Percentiles rank a stretch among this genome's conserved stretches.
These are phyloP conservation scores for Xyliphius kryptos DNA, from an alignment of 2,113 vertebrate species.

Conservation along the genomic window DNA sequence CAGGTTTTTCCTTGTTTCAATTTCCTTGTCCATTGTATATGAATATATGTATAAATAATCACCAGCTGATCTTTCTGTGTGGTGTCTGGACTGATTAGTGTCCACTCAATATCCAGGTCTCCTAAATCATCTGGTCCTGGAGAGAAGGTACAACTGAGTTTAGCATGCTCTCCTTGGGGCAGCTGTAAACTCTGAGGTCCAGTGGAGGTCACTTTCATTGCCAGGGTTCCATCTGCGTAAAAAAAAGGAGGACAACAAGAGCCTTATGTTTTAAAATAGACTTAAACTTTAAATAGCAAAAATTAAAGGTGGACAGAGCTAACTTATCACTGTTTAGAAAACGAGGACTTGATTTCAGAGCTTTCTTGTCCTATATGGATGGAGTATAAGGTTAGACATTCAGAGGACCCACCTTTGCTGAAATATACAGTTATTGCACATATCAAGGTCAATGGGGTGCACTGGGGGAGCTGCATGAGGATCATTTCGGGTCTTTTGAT, in stretches of 20 bases:
- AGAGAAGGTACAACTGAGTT: constrained; percentile 71
- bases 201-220: constrained; percentile 52
- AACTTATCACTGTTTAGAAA: too few relatives aligned
- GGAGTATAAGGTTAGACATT: too few relatives aligned
- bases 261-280: neutral
- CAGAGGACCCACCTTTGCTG: constrained; percentile 21
- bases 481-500: neutral
- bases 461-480: neutral
- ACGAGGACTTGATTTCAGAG: too few relatives aligned
- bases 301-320: too few relatives aligned
- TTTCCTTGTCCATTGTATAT: too few relatives aligned
- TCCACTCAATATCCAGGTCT: constrained; percentile 80
- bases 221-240: constrained; percentile 22
- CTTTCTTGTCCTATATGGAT: too few relatives aligned
- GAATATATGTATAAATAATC: constrained; percentile 19
- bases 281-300: too few relatives aligned
- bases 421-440: neutral
- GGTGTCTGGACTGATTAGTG: constrained; percentile 70
- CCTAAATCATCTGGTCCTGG: constrained; percentile 66
- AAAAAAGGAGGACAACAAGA: constrained; percentile 12
- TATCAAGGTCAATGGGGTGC: constrained; percentile 5
- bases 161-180: constrained; percentile 69
- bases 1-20: neutral
- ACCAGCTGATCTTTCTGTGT: constrained; percentile 64
- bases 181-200: constrained; percentile 62